Evolutionary conservation across 2,888 invertebrate genomes (phyloP).

Genomic region (Ormyrus nitidulus): DNA sequence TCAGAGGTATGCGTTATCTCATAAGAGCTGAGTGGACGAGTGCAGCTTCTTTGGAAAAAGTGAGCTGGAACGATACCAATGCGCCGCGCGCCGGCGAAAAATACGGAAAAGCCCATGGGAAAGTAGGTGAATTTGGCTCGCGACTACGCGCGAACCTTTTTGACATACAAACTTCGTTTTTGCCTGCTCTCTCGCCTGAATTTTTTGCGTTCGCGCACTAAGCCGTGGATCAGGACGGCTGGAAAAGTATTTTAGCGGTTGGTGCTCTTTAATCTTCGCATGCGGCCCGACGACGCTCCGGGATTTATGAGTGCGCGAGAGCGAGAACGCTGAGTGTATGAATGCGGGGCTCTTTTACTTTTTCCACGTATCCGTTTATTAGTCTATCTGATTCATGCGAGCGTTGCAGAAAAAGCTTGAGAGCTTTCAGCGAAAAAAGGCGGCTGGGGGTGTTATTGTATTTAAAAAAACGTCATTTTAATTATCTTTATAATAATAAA

Average conservation of each 20-base stretch:
- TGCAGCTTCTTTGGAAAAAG: neutral
- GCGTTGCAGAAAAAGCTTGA: slow-evolving; percentile 1
- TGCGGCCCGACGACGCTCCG: neutral
- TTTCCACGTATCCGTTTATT: neutral
- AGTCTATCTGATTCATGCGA: slow-evolving; percentile 7
- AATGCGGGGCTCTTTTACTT: neutral
- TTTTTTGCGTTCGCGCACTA: neutral
- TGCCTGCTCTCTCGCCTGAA: neutral
- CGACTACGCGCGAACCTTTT: slow-evolving; percentile 5
- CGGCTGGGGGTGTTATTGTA: neutral
- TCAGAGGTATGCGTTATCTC: neutral
- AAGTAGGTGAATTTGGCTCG: slow-evolving; percentile 39
- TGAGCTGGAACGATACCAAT: neutral
- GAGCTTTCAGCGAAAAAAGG: neutral
- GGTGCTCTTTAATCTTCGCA: slow-evolving; percentile 44
- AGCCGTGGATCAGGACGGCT: neutral
- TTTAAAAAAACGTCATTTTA: slow-evolving; percentile 6
- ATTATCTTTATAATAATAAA: neutral
- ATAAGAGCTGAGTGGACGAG: neutral
- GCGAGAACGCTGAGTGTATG: neutral
- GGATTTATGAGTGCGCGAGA: too few species aligned
- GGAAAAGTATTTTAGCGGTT: slow-evolving; percentile 41
- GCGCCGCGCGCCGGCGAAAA: neutral
- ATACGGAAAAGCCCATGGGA: neutral
- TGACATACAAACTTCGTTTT: slow-evolving; percentile 29